Conservation (phyloP, 2,113 vertebrate genomes). For the Lagopus muta region DNA sequence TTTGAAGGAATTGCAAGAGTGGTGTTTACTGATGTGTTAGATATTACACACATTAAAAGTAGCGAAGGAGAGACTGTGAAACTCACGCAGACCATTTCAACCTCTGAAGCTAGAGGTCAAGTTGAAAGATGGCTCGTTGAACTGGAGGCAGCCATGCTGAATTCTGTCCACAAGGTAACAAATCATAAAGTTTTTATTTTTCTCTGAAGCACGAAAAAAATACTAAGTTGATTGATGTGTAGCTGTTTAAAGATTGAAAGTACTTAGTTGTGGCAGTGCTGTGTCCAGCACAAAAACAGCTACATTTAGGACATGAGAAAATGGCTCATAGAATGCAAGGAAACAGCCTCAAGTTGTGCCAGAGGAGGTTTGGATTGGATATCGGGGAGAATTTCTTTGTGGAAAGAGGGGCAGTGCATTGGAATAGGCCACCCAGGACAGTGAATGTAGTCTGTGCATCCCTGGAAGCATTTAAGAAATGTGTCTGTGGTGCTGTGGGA, state of each 20-base stretch:
- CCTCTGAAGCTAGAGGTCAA: slow-evolving; percentile 87
- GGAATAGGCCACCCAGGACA: not conserved
- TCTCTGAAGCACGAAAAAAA: not conserved
- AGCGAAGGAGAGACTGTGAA: slow-evolving; percentile 88
- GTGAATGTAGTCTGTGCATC: not conserved
- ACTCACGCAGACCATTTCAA: slow-evolving; percentile 85
- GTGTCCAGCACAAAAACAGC: not conserved
- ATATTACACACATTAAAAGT: slow-evolving; percentile 91
- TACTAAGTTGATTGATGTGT: not conserved
- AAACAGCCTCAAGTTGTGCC: not conserved
- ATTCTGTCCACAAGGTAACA: slow-evolving; percentile 87
- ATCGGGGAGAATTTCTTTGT: not conserved
- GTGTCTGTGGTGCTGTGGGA: not conserved
- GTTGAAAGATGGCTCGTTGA: slow-evolving; percentile 92
- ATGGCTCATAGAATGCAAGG: not conserved
- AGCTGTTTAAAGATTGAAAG: not conserved
- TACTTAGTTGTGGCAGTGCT: not conserved
- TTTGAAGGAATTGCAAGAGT: slow-evolving; percentile 92
- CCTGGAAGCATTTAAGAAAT: not conserved
- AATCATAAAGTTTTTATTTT: not conserved
- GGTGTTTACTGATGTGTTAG: slow-evolving; percentile 86
- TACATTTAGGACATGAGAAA: not conserved
- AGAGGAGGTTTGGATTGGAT: not conserved
- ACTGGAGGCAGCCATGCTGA: slow-evolving; percentile 84
- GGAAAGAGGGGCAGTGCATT: not conserved